phyloP scores from a whole-genome alignment of 2,113 vertebrate species.

The Melanerpes aurifrons region DNA sequence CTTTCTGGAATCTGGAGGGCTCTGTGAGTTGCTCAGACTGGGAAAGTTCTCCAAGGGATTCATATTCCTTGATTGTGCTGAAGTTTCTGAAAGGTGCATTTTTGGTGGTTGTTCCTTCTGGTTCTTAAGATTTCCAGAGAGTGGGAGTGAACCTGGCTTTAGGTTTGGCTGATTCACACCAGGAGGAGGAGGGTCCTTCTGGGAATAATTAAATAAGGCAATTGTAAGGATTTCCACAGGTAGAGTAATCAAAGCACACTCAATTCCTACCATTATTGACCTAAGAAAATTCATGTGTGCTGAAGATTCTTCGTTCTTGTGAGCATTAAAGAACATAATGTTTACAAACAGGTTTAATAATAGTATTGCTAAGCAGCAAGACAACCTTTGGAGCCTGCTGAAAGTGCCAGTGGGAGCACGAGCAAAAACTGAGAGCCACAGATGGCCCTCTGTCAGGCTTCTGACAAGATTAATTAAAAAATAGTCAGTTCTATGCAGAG shows the following conservation, averaged over 20 bases:
- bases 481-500: slow-evolving; percentile 48
- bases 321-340: slow-evolving; percentile 73
- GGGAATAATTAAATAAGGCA: slow-evolving; percentile 60
- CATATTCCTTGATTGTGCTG: background rate
- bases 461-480: slow-evolving; percentile 60
- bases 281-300: background rate
- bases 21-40: background rate
- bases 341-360: slow-evolving; percentile 65
- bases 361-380: slow-evolving; percentile 68
- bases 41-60: background rate
- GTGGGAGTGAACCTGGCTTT: background rate
- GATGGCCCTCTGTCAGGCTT: slow-evolving; percentile 28
- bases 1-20: background rate
- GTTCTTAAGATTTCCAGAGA: background rate
- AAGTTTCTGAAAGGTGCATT: background rate
- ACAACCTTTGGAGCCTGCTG: slow-evolving; percentile 73
- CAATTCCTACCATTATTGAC: slow-evolving; percentile 58
- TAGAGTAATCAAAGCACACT: slow-evolving; percentile 68
- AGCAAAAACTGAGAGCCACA: slow-evolving; percentile 73
- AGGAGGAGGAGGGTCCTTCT: background rate
- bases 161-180: background rate
- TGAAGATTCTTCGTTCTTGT: background rate
- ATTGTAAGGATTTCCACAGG: slow-evolving; percentile 63
- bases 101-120: slow-evolving; percentile 5
- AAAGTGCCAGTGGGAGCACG: background rate